Evolutionary conservation across 2,888 invertebrate species (phyloP).

Genomic region (Leptinotarsa tumamoca): DNA sequence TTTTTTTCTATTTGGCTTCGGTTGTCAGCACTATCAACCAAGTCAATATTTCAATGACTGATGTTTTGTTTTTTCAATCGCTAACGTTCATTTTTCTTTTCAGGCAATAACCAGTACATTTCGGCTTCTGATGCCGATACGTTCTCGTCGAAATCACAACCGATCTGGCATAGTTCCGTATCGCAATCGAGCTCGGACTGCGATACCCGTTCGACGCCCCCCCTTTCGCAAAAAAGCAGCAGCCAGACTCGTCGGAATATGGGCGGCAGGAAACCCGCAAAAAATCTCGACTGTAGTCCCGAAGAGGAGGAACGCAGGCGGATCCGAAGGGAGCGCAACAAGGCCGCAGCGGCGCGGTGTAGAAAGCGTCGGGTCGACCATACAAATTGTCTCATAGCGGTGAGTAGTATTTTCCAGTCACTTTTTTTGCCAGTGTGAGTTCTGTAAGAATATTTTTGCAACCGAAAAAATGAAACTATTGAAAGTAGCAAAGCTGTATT

Average conservation of each 20-base stretch:
- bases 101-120: conserved; percentile 66
- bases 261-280: conserved; percentile 85
- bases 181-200: conserved; percentile 64
- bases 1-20: neutral
- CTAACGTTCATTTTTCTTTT: conserved; percentile 32
- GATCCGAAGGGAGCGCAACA: conserved; percentile 92
- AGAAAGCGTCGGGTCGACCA: conserved; percentile 96
- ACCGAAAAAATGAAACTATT: too few species aligned
- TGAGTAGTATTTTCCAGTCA: conserved; percentile 61
- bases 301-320: conserved; percentile 93
- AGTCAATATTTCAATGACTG: neutral
- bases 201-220: conserved; percentile 62
- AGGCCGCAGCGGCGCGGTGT: conserved; percentile 97
- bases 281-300: conserved; percentile 82
- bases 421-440: neutral
- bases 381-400: conserved; percentile 88
- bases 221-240: conserved; percentile 52
- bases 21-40: neutral
- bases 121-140: conserved; percentile 64
- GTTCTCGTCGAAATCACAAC: conserved; percentile 59
- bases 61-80: too few species aligned
- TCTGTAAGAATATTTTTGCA: neutral
- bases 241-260: conserved; percentile 77
- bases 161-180: conserved; percentile 63
- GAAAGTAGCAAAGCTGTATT: too few species aligned